Base-by-base conservation (phyloP, 2,797 vertebrate species). In the Micrastur ruficollis region DNA sequence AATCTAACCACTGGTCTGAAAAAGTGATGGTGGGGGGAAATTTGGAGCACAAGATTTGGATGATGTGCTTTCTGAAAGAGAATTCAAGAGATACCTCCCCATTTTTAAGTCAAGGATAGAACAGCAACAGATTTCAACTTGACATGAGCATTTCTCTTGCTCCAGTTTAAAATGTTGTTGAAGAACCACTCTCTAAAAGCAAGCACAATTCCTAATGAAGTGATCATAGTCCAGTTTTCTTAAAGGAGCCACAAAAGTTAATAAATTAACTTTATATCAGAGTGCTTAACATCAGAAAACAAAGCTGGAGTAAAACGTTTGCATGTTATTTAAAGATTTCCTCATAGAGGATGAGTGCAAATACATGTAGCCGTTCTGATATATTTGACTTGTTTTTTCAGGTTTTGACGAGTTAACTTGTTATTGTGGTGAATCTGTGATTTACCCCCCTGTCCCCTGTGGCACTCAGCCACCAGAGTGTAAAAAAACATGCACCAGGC, bases 321-420 rank as follows among this genome's bases (percentile, higher is more conserved):
- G 7, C 11, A 12, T 56, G 36, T 42, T 81, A 42, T 14, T 13
- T 72, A 79, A 83, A 74, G 63, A 50, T 55, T 76, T 85, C 6
- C 6, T 80, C 8, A 4, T 31, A 29, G 27, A 50, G 9, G 10
- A 73, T 23, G 52, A 34, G 16, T 71, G 12, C 32, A 86, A 75
- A 72, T 75, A 34, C 17, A 6, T 61, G 17, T 50, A 86, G 11
- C 29, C 32, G 66, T 47, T 86, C 14, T 16, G 23, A 46, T 89
- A 9, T 59, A 25, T 59, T 81, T 90, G 4, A 63, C 68, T 89
- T 92, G 53, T 76, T 68, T 90, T 94, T 75, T 65, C 90, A 99
- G 99, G 99, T 98, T 99, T 99, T 97, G 99, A 99, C 8, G 99
- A 99, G 97, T 98, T 99, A 97, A 98, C 99, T 47, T 99, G 99